Conservation (phyloP, 92 coral and sea anemone species). For the Zoanthus sociatus region DNA sequence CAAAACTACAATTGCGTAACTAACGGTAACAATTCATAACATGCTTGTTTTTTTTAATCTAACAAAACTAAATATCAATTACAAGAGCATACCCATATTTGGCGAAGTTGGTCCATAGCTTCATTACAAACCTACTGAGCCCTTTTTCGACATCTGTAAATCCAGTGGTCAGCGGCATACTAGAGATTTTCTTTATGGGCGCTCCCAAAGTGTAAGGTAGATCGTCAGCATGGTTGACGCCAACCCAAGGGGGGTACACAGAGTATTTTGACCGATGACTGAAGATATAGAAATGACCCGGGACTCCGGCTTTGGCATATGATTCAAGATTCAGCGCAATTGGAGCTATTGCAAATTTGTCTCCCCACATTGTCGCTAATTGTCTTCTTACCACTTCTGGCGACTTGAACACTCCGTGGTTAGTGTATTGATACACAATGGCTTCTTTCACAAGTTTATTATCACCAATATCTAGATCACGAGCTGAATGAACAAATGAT, state of each 20-base stretch:
- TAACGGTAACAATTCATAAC: no score
- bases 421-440: slow-evolving; percentile 62
- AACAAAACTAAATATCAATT: neutral
- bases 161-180: slow-evolving; percentile 35
- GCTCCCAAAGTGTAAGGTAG: slow-evolving; percentile 52
- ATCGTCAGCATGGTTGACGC: slow-evolving; percentile 64
- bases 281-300: slow-evolving; percentile 56
- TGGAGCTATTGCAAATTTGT: slow-evolving; percentile 50
- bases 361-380: slow-evolving; percentile 41
- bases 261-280: slow-evolving; percentile 60
- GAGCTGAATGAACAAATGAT: slow-evolving; percentile 1
- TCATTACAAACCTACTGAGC: slow-evolving; percentile 63
- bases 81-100: slow-evolving; percentile 76
- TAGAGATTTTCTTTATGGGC: neutral
- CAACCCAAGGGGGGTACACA: slow-evolving; percentile 55
- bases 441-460: slow-evolving; percentile 60
- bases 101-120: slow-evolving; percentile 85
- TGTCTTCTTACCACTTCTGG: slow-evolving; percentile 44
- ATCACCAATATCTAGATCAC: slow-evolving; percentile 28
- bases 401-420: slow-evolving; percentile 43
- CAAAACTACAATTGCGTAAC: no score
- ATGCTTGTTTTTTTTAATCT: no score
- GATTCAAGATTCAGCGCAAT: slow-evolving; percentile 41
- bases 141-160: slow-evolving; percentile 56
- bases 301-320: slow-evolving; percentile 41